Evolutionary conservation across 2,797 vertebrate species (phyloP), one percentile per base, ranked within the genome.

Genomic region (Melanotaenia pygmaea): DNA sequence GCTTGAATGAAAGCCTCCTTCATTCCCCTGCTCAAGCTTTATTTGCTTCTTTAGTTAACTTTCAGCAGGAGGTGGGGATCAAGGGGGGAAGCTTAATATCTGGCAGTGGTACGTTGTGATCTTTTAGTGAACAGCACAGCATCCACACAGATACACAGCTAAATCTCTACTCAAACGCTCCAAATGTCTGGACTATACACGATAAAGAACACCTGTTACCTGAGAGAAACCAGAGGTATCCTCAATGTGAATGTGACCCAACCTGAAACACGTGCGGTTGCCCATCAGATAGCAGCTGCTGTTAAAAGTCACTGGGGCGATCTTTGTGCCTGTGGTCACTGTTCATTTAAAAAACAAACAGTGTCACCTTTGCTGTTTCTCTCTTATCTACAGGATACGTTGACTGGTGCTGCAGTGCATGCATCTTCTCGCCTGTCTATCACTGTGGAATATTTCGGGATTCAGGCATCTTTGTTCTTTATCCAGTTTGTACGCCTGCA

Each of bases 141-240:
- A 65, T 32, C 67, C 37, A 67, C 32, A 76, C 62, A 82, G 65
- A 54, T 57, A 54, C 67, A 59, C 70, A 7, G 18, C 18, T 61
- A 66, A 64, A 74, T 77, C 62, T 79, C 57, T 62, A 56, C 65
- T 71, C 64, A 60, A 63, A 76, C 74, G 47, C 59, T 72, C 66
- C 22, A 6, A 4, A 34, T 76, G 79, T 30, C 70, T 11, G 40
- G 54, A 78, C 74, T 79, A 62, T 58, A 12, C 9, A 43, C 64
- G 80, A 93, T 87, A 93, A 93, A 91, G 86, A 77, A 51, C 24
- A 1, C 30, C 73, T 93, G 92, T 82, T 90, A 74, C 77, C 50
- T 20, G 3, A 20, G 67, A 85, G 80, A 85, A 88, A 88, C 88
- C 81, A 82, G 88, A 86, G 79, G 88, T 69, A 86, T 84, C 88